Conservation (phyloP, 2,797 vertebrate species). For the Sebastes diploproa region DNA sequence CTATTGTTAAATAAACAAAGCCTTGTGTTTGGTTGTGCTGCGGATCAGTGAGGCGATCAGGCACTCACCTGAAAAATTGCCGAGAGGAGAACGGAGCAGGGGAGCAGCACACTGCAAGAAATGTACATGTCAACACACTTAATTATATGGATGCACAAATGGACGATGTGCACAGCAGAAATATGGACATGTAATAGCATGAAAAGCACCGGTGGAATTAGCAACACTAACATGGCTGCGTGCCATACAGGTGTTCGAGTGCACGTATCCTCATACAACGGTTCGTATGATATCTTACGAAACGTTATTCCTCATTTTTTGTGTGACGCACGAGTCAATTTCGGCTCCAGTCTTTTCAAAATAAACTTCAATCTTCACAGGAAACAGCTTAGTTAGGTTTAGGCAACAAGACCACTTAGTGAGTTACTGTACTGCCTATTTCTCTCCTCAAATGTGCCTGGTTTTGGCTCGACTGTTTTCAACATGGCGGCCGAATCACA, state of each 20-base stretch:
- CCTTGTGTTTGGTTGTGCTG: constrained; percentile 43
- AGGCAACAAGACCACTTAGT: too few relatives aligned
- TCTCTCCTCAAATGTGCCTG: neutral
- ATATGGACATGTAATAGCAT: neutral
- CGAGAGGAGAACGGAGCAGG: neutral
- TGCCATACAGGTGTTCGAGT: neutral
- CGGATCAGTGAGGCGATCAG: constrained; percentile 44
- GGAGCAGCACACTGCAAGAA: neutral
- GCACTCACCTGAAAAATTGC: constrained; percentile 62
- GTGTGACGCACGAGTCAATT: too few relatives aligned
- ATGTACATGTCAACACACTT: neutral
- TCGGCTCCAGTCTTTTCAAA: too few relatives aligned
- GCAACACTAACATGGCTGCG: constrained; percentile 7
- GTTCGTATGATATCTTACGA: too few relatives aligned
- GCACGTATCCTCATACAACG: neutral
- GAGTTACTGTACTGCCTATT: too few relatives aligned
- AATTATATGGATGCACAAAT: neutral
- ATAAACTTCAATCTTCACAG: too few relatives aligned
- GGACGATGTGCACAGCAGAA: neutral
- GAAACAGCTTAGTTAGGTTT: too few relatives aligned
- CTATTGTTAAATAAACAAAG: constrained; percentile 73
- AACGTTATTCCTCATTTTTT: too few relatives aligned
- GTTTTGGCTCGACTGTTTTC: neutral
- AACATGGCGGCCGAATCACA: neutral
- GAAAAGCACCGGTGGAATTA: neutral